Conservation (phyloP, 2,113 vertebrate genomes). For the Martes martes region DNA sequence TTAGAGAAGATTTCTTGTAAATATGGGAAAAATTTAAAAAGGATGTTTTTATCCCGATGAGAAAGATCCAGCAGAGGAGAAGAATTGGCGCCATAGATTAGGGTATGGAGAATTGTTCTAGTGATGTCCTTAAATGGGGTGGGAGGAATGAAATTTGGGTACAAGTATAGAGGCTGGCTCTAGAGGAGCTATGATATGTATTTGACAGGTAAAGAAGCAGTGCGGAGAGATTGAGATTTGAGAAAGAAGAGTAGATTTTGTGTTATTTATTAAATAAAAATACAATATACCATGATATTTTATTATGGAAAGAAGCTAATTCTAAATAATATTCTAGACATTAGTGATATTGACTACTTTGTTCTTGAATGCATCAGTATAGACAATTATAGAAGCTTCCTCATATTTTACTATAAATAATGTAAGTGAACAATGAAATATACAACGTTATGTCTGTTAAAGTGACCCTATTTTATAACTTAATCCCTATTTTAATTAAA, state of each 20-base stretch:
- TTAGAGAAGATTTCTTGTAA: neutral
- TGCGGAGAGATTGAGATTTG: neutral
- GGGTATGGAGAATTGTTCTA: neutral
- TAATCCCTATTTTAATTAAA: neutral
- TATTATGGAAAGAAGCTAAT: neutral
- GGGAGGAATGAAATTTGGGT: neutral
- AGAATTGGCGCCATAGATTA: neutral
- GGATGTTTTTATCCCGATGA: neutral
- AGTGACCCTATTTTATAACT: neutral
- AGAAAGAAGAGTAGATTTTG: neutral
- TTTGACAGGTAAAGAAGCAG: neutral
- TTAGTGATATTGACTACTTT: neutral
- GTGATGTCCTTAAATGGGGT: too few relatives aligned
- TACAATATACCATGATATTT: neutral
- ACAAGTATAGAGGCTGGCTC: neutral
- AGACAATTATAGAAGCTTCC: neutral
- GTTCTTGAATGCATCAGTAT: neutral
- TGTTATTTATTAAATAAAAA: neutral
- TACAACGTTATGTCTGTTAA: neutral
- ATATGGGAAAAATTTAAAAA: neutral
- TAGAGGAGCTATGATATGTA: neutral
- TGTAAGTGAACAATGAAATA: neutral
- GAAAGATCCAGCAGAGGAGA: neutral
- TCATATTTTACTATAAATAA: neutral
- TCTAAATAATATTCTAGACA: neutral